A percentile compares a stretch with the other conserved stretches of the same genome.
Conservation (phyloP, 2,113 vertebrate species). For the Arothron firmamentum region DNA sequence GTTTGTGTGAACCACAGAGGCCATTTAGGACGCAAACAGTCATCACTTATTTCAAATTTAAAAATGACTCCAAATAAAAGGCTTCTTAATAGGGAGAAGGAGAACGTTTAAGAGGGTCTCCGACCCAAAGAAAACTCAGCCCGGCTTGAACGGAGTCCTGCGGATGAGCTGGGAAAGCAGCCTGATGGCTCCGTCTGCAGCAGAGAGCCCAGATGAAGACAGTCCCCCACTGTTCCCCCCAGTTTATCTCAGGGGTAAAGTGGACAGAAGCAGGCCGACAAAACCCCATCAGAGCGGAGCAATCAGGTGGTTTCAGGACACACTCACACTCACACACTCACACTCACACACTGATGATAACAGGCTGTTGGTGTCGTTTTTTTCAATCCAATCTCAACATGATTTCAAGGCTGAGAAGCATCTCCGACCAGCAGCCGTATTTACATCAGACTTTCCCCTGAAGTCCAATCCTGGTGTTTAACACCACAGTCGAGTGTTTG, state of each 20-base stretch:
- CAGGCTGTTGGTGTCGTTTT: no score
- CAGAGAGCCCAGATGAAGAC: slow-evolving; percentile 8
- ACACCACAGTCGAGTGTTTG: background rate
- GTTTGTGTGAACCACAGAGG: no score
- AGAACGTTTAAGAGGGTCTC: background rate
- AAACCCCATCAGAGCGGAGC: slow-evolving; percentile 41
- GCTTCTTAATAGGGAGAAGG: no score
- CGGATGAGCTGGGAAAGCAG: slow-evolving; percentile 51
- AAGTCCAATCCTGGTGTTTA: slow-evolving; percentile 11
- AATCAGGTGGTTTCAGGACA: slow-evolving; percentile 52
- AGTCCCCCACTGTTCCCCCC: slow-evolving; percentile 42
- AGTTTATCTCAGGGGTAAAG: slow-evolving; percentile 38
- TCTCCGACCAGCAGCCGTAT: slow-evolving; percentile 7
- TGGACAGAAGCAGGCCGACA: slow-evolving; percentile 25
- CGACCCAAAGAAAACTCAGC: background rate
- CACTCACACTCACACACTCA: slow-evolving; percentile 3
- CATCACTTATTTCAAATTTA: no score
- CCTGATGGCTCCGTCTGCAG: slow-evolving; percentile 24
- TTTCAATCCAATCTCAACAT: no score
- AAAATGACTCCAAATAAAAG: no score
- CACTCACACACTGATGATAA: no score
- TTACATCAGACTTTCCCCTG: slow-evolving; percentile 44
- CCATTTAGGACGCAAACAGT: no score
- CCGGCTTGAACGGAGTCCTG: background rate
- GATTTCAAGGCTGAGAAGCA: no score